Percentiles rank a stretch among this genome's conserved stretches.
Conservation (phyloP, 2,888 invertebrate species). For the Charanyca ferruginea region DNA sequence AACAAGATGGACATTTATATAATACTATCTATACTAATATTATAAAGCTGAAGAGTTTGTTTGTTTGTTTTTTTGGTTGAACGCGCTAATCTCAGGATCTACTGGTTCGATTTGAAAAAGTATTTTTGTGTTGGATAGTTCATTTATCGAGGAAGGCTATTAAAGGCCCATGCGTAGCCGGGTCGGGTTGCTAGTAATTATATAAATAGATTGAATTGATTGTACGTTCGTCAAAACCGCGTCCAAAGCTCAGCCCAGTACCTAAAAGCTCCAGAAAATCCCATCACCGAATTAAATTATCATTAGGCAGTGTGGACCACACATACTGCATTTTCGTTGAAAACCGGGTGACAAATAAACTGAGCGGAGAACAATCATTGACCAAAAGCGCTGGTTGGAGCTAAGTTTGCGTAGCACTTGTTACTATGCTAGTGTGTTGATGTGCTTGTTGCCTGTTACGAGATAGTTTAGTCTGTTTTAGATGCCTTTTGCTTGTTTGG, state of each 20-base stretch:
- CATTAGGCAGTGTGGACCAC: conserved; percentile 17
- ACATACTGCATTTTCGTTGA: conserved; percentile 33
- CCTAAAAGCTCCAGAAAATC: neutral
- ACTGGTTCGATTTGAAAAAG: too few relatives aligned
- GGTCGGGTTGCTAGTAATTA: too few relatives aligned
- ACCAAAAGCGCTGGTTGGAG: conserved; percentile 32
- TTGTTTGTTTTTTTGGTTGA: too few relatives aligned
- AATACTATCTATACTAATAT: too few relatives aligned
- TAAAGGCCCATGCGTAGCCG: too few relatives aligned
- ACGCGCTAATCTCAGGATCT: too few relatives aligned
- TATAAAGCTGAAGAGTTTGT: too few relatives aligned
- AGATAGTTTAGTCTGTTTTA: neutral
- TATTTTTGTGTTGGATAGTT: too few relatives aligned
- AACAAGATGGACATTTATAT: too few relatives aligned
- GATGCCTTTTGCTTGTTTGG: neutral
- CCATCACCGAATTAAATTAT: conserved; percentile 23
- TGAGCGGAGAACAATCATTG: conserved; percentile 33
- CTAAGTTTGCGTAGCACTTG: conserved; percentile 40
- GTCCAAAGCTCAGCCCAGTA: neutral
- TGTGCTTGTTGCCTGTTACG: conserved; percentile 11
- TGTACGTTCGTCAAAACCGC: neutral
- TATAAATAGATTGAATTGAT: neutral
- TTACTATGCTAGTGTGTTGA: conserved; percentile 14
- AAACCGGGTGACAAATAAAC: conserved; percentile 42
- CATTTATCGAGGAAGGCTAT: too few relatives aligned